phyloP scores from a whole-genome alignment of 2,113 vertebrate species.

The Oceanodroma tethys region DNA sequence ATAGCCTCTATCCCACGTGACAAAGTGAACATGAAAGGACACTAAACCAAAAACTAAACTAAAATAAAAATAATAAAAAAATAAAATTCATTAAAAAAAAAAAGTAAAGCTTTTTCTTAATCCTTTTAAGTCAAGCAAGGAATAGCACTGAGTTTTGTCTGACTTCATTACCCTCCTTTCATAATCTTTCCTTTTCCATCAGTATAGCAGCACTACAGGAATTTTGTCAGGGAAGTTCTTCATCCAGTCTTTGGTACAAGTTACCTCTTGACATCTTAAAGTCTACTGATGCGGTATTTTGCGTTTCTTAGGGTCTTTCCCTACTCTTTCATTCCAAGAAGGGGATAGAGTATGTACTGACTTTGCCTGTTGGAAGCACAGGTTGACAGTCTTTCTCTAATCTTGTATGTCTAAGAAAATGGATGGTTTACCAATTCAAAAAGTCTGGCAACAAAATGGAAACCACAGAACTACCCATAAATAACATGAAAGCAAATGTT shows the following conservation, averaged over 20 bases:
- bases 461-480: neutral
- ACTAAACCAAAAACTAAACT: neutral
- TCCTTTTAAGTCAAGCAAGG: neutral
- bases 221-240: neutral
- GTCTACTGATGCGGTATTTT: neutral
- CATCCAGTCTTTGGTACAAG: neutral
- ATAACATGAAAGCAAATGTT: neutral
- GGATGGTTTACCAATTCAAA: neutral
- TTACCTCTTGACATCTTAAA: neutral
- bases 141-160: neutral
- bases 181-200: neutral
- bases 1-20: neutral
- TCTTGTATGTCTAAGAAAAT: neutral
- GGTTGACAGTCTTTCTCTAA: neutral
- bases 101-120: neutral
- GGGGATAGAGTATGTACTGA: neutral
- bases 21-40: neutral
- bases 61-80: no score
- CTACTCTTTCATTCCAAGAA: neutral
- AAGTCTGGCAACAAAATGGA: neutral
- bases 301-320: neutral
- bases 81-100: neutral
- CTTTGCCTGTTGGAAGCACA: neutral
- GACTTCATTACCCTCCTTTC: neutral
- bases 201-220: neutral